Conservation (phyloP, 2,888 invertebrate species). For the Chymomyza fuscimana region DNA sequence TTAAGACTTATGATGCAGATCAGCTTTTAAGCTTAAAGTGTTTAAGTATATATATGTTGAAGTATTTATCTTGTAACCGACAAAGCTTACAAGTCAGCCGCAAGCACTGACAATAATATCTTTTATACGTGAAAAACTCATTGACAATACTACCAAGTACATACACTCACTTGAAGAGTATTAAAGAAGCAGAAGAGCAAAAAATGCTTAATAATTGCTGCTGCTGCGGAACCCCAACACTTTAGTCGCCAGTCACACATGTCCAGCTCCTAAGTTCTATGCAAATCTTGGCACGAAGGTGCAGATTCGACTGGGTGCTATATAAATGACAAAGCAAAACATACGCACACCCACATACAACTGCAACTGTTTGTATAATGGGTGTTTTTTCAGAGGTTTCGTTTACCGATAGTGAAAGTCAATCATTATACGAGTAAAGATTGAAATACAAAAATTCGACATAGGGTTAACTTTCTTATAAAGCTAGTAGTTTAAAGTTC, state of each 20-base stretch:
- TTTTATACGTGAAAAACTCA: background rate
- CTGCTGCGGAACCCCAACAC: slow-evolving; percentile 24
- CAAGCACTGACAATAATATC: background rate
- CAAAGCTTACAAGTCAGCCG: too few relatives aligned
- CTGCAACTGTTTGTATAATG: background rate
- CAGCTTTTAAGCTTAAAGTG: too few relatives aligned
- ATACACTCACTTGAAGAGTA: slow-evolving; percentile 7
- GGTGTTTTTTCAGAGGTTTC: too few relatives aligned
- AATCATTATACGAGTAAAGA: too few relatives aligned
- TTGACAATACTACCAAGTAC: background rate
- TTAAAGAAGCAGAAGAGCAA: slow-evolving; percentile 2
- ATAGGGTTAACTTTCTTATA: too few relatives aligned
- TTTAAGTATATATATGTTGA: too few relatives aligned
- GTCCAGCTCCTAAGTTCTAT: slow-evolving; percentile 44
- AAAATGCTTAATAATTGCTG: slow-evolving; percentile 41
- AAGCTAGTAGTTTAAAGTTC: background rate
- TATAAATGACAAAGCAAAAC: slow-evolving; percentile 47
- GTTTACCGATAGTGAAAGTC: too few relatives aligned
- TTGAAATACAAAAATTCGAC: too few relatives aligned
- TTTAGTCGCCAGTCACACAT: slow-evolving; percentile 44
- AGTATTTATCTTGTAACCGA: too few relatives aligned
- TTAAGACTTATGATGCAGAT: too few relatives aligned
- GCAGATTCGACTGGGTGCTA: slow-evolving; percentile 30
- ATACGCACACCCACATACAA: slow-evolving; percentile 36
- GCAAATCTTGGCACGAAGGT: slow-evolving; percentile 54